Conservation (phyloP, 2,113 vertebrate species). For the Heterochromis multidens region DNA sequence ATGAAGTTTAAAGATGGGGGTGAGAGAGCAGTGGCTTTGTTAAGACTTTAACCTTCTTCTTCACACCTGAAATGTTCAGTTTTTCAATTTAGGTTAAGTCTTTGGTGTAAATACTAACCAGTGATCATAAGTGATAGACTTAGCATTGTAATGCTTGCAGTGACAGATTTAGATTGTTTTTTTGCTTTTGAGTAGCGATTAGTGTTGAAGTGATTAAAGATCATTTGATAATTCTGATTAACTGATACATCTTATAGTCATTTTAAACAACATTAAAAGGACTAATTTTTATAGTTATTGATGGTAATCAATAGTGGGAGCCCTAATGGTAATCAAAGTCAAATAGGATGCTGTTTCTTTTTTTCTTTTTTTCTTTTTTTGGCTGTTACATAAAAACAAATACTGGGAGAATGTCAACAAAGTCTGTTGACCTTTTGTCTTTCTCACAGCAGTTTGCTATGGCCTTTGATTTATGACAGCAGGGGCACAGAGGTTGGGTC, state of each 20-base stretch:
- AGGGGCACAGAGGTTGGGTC: slow-evolving; percentile 60
- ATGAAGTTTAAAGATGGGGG: slow-evolving; percentile 55
- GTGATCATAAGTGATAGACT: background rate
- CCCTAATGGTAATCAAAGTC: background rate
- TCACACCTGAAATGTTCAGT: background rate
- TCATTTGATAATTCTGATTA: background rate
- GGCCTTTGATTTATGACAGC: slow-evolving; percentile 67
- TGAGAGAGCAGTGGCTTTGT: background rate
- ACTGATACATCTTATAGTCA: background rate
- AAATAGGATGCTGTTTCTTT: background rate
- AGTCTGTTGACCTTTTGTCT: slow-evolving; percentile 76
- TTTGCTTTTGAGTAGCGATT: background rate
- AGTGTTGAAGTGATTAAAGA: background rate
- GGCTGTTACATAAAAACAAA: slow-evolving; percentile 54
- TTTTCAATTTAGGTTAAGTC: background rate
- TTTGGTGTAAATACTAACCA: background rate
- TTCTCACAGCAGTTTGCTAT: slow-evolving; percentile 69
- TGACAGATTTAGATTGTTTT: background rate
- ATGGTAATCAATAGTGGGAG: background rate
- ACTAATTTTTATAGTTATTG: background rate
- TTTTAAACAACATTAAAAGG: background rate
- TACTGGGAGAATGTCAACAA: slow-evolving; percentile 72
- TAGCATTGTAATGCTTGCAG: no score
- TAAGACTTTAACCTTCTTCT: background rate
- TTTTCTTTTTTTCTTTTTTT: background rate